Base-by-base conservation (phyloP, 2,888 invertebrate genomes). In the Galerucella pusilla region DNA sequence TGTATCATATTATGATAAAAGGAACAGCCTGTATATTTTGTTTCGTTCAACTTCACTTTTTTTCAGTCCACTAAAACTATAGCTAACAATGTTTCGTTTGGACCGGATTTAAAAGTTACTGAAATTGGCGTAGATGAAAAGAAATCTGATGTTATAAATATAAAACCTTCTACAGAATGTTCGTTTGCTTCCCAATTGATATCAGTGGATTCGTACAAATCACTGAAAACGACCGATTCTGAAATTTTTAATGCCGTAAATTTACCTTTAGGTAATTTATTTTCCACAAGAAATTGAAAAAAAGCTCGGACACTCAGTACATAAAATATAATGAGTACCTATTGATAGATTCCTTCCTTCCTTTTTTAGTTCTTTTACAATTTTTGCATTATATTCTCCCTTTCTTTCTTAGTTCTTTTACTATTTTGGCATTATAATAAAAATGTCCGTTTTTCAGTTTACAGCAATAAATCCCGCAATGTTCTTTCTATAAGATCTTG, bases 91-190 rank as follows among this genome's bases (percentile, higher is more conserved):
- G 79, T 78, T 61, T 68, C 77, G 4, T 77, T 80, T 54, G 80
- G 80, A 59, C 78, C 79, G 1, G 79, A 81, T 67, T 73, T 80
- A 57, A 80, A 78, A 69, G 76, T 78, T 28, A 71, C 72, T 25
- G 81, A 79, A 25, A 72, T 69, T 64, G 65, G 60, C 35, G 66
- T 81, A 10, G 79, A 80, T 54, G 69, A 74, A 20, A 80, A 78
- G 71, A 76, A 77, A 73, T 80, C 80, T 1, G 80, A 80, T 61
- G 75, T 81, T 54, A 80, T 81, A 46, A 79, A 76, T 63, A 80
- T 81, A n/a, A 81, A 80, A 70, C 80, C 79, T 1, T 79, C 80
- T 52, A 81, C 80, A 1, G 81, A 81, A 59, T 81, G 81, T 71
- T 61, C 74, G 10, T 81, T 78, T 65, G 66, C 77, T 1, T 81